A percentile compares a stretch with the other conserved stretches of the same genome.
Conservation (phyloP, 2,888 invertebrate genomes). For the Sericinus montela region DNA sequence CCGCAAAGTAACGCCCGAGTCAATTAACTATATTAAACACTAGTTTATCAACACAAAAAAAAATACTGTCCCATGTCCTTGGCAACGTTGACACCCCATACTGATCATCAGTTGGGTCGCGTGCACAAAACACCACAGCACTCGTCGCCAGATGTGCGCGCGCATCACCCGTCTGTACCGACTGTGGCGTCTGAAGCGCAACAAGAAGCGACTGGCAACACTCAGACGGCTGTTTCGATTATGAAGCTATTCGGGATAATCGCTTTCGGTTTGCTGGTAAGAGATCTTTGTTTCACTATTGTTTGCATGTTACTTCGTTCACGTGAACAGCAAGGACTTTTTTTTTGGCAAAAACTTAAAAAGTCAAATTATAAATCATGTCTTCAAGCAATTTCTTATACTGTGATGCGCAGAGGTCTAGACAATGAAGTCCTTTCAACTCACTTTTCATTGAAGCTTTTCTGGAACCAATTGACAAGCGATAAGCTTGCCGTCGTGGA, state of each 20-base stretch:
- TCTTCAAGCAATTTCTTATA: no score
- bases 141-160: constrained; percentile 52
- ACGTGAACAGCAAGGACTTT: no score
- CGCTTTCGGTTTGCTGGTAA: constrained; percentile 14
- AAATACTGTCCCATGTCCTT: constrained; percentile 6
- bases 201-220: constrained; percentile 32
- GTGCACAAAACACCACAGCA: constrained; percentile 21
- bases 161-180: constrained; percentile 46
- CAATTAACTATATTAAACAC: no score
- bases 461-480: no score
- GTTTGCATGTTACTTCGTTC: no score
- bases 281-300: constrained; percentile 3
- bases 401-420: no score
- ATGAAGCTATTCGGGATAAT: constrained; percentile 15
- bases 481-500: no score
- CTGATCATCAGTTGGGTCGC: constrained; percentile 2
- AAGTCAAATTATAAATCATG: not conserved
- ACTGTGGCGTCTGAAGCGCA: constrained; percentile 46
- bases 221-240: constrained; percentile 17
- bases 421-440: no score
- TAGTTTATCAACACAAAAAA: no score
- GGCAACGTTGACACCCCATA: constrained; percentile 16
- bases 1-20: no score
- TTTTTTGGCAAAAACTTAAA: no score
- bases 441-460: no score